phyloP scores from a whole-genome alignment of 2,113 vertebrate species.

The Mus spicilegus region DNA sequence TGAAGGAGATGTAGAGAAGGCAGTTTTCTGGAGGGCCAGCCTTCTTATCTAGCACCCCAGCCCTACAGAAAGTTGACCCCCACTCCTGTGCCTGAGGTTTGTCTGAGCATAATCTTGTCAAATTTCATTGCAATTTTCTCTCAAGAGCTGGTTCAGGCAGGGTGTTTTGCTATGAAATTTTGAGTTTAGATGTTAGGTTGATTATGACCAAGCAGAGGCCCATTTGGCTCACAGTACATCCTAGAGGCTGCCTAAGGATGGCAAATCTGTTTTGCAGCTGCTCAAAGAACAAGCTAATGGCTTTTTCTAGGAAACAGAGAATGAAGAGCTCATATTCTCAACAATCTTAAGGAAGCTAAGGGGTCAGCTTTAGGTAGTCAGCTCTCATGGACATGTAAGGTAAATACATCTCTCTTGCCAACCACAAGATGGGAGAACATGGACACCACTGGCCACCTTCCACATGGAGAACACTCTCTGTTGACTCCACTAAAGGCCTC shows the following conservation, averaged over 20 bases:
- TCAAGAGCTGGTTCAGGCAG: constrained; percentile 22
- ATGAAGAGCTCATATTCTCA: background rate
- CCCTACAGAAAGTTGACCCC: constrained; percentile 34
- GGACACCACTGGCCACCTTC: background rate
- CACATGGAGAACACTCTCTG: background rate
- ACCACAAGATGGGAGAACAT: background rate
- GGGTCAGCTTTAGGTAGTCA: background rate
- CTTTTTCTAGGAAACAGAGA: constrained; percentile 53
- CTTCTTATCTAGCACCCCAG: constrained; percentile 63
- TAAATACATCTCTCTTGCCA: background rate
- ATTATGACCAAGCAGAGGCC: background rate
- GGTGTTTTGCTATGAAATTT: constrained; percentile 41
- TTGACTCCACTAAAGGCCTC: background rate
- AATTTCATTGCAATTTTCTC: constrained; percentile 22
- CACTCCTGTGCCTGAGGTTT: constrained; percentile 42
- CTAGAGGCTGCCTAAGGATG: constrained; percentile 1
- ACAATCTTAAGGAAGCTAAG: constrained; percentile 22
- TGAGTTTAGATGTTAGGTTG: constrained; percentile 18
- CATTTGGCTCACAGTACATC: constrained; percentile 39
- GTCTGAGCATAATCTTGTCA: constrained; percentile 27
- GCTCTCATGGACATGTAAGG: background rate
- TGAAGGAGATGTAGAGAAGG: background rate
- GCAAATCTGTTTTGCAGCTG: background rate
- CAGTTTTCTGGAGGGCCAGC: background rate
- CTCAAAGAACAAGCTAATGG: background rate